Conservation (phyloP, 1,140 invertebrate genomes). For the Rhynchophorus ferrugineus region DNA sequence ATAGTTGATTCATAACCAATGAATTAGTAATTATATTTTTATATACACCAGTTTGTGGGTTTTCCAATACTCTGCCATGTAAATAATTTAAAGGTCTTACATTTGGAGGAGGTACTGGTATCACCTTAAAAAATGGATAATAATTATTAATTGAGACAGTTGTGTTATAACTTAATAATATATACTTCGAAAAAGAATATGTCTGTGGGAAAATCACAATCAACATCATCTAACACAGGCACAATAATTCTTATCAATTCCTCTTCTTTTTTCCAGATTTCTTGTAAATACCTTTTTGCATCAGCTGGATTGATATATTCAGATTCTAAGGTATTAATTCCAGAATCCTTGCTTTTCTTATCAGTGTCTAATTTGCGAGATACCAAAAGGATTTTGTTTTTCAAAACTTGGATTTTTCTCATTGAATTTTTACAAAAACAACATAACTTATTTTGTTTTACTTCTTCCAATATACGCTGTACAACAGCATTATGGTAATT, state of each 20-base stretch:
- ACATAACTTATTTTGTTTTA: slow-evolving; percentile 52
- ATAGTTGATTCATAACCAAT: slow-evolving; percentile 55
- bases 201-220: slow-evolving; percentile 65
- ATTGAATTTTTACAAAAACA: slow-evolving; percentile 53
- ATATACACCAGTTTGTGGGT: slow-evolving; percentile 72
- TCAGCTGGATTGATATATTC: slow-evolving; percentile 35
- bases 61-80: slow-evolving; percentile 65
- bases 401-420: slow-evolving; percentile 52
- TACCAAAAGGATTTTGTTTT: slow-evolving; percentile 53
- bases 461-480: slow-evolving; percentile 48
- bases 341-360: slow-evolving; percentile 10
- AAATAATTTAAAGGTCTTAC: slow-evolving; percentile 73
- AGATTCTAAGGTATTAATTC: slow-evolving; percentile 17
- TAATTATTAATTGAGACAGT: neutral
- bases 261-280: slow-evolving; percentile 71
- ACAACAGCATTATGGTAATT: slow-evolving; percentile 39
- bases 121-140: slow-evolving; percentile 34
- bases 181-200: slow-evolving; percentile 75
- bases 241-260: slow-evolving; percentile 62
- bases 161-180: neutral
- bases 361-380: slow-evolving; percentile 34
- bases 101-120: slow-evolving; percentile 81
- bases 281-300: slow-evolving; percentile 56
- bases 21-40: slow-evolving; percentile 59
- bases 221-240: slow-evolving; percentile 57